Percentiles rank a stretch among this genome's conserved stretches.
Evolutionary conservation across 2,113 vertebrate species (phyloP).

Genomic region (Ascaphus truei): DNA sequence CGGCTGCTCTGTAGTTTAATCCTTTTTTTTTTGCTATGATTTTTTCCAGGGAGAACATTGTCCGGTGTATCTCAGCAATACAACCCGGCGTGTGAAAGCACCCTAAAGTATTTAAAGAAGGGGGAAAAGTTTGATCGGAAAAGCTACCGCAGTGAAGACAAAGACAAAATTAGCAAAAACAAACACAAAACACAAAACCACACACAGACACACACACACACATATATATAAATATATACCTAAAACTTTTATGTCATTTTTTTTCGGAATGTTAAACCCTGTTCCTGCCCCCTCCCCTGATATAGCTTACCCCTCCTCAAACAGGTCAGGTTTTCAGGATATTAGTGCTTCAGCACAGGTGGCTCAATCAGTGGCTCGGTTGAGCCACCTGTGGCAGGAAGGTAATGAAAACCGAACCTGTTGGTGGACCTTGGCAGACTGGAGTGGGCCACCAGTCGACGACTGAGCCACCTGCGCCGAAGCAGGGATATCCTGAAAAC

Average conservation of each 20-base stretch:
- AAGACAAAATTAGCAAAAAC: conserved; percentile 92
- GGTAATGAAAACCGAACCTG: too few species aligned
- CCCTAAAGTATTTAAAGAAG: conserved; percentile 99
- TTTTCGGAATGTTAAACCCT: conserved; percentile 78
- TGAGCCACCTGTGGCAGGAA: too few species aligned
- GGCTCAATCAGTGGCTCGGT: too few species aligned
- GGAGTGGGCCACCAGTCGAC: too few species aligned
- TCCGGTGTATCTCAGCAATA: conserved; percentile 99
- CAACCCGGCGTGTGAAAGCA: conserved; percentile 99
- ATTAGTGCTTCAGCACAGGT: too few species aligned
- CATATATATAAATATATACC: conserved; percentile 52
- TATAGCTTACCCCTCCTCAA: too few species aligned
- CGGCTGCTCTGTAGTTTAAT: conserved; percentile 99
- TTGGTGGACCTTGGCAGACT: too few species aligned
- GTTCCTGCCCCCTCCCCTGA: too few species aligned
- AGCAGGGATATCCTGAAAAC: too few species aligned
- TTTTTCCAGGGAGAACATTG: conserved; percentile 99
- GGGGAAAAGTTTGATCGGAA: conserved; percentile 99
- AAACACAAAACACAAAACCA: background rate
- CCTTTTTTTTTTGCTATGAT: conserved; percentile 99
- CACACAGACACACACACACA: too few species aligned
- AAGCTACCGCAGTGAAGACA: conserved; percentile 99
- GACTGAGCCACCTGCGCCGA: too few species aligned
- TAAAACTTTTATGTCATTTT: conserved; percentile 69
- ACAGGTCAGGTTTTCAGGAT: too few species aligned